A percentile compares a stretch with the other conserved stretches of the same genome.
Conservation (phyloP, 53 echinoderm and acorn worm genomes). For the Mesocentrotus franciscanus region DNA sequence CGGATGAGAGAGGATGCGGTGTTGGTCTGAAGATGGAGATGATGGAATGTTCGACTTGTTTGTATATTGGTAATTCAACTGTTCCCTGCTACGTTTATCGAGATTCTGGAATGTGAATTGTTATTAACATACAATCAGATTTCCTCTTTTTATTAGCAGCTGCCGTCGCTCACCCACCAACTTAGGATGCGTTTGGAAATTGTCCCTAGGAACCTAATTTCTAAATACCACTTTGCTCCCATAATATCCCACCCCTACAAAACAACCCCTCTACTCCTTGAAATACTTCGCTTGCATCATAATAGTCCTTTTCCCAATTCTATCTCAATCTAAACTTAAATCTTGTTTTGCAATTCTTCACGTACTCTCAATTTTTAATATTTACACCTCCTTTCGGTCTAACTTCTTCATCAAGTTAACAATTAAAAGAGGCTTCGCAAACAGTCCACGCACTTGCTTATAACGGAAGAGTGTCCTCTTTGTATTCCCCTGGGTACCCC, state of each 20-base stretch:
- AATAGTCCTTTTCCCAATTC: neutral
- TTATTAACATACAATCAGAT: neutral
- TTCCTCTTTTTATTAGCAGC: slow-evolving; percentile 7
- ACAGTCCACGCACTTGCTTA: neutral
- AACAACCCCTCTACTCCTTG: neutral
- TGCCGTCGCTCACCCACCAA: neutral
- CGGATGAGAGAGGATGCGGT: neutral
- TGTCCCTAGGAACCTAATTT: too few relatives aligned
- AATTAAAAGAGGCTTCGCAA: neutral
- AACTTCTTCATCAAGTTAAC: neutral
- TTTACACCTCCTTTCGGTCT: neutral
- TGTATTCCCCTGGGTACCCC: neutral
- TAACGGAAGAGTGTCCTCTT: too few relatives aligned
- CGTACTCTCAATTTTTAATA: neutral
- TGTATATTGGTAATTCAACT: slow-evolving; percentile 8
- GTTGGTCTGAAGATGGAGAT: neutral
- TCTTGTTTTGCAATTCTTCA: neutral
- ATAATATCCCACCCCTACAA: neutral
- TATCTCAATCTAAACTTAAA: neutral
- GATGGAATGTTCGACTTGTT: neutral
- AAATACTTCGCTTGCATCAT: neutral
- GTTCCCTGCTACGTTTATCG: neutral
- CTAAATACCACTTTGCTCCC: neutral
- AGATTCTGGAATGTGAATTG: slow-evolving; percentile 4
- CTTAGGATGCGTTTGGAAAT: neutral